These are phyloP conservation scores for Parazoanthus atlanticus DNA, from an alignment of 92 coral and sea anemone species.

Conservation along the genomic window DNA sequence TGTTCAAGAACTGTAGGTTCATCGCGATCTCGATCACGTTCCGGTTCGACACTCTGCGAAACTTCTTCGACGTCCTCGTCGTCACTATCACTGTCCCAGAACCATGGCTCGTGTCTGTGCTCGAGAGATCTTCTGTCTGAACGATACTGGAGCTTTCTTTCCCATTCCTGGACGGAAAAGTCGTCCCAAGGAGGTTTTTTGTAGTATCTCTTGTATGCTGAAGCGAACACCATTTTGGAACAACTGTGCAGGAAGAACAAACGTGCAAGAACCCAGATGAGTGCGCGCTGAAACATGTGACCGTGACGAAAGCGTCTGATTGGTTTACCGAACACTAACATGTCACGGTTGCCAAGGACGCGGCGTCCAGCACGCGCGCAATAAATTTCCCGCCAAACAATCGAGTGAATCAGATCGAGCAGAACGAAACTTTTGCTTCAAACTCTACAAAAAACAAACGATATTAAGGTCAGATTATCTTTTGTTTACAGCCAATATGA, in stretches of 20 bases:
- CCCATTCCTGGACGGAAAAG: constrained; percentile 76
- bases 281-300: constrained; percentile 20
- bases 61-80: constrained; percentile 72
- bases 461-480: neutral
- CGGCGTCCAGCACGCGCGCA: constrained; percentile 29
- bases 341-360: constrained; percentile 74
- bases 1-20: constrained; percentile 28
- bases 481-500: constrained; percentile 1
- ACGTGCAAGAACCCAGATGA: neutral
- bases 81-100: constrained; percentile 88
- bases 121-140: constrained; percentile 92
- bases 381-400: constrained; percentile 73
- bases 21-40: constrained; percentile 39
- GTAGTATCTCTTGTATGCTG: constrained; percentile 78
- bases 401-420: neutral
- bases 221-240: constrained; percentile 78
- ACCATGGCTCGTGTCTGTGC: constrained; percentile 91
- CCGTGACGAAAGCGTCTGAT: constrained; percentile 12
- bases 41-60: constrained; percentile 49
- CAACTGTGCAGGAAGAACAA: neutral
- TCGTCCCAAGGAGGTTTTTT: constrained; percentile 90
- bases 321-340: neutral
- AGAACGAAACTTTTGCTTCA: neutral
- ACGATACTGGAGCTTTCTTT: constrained; percentile 79
- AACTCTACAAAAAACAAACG: neutral